phyloP scores from a whole-genome alignment of 2,113 vertebrate species.

The Acanthochromis polyacanthus region DNA sequence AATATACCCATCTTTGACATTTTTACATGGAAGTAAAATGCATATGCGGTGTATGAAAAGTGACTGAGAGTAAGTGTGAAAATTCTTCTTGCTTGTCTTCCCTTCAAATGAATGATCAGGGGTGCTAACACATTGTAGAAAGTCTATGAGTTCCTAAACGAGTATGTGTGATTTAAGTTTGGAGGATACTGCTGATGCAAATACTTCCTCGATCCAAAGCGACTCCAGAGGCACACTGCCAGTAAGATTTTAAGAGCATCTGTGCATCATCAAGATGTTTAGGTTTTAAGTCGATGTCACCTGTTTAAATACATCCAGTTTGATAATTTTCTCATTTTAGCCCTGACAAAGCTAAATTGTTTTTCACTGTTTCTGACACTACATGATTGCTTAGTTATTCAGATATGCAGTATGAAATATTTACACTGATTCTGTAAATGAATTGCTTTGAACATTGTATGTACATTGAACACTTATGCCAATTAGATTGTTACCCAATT shows the following conservation, averaged over 20 bases:
- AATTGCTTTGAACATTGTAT: background rate
- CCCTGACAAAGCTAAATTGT: background rate
- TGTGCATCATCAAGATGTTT: background rate
- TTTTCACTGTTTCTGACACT: background rate
- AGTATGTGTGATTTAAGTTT: too few species aligned
- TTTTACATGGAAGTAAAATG: background rate
- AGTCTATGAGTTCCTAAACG: too few species aligned
- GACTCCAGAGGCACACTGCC: too few species aligned
- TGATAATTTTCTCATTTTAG: background rate
- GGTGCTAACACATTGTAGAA: too few species aligned
- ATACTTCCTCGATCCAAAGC: too few species aligned
- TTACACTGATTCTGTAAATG: background rate
- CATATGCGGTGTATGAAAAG: background rate
- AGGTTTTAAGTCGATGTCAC: background rate
- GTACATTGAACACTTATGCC: background rate
- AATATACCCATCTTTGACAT: background rate
- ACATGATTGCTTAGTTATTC: background rate
- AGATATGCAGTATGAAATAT: constrained; percentile 1
- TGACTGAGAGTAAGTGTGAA: background rate
- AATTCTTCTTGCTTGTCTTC: background rate
- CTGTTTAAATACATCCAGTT: background rate
- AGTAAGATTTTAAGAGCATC: too few species aligned
- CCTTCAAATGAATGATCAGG: too few species aligned
- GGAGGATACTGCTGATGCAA: too few species aligned
- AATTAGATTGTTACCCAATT: background rate